Conservation (phyloP, 2,888 invertebrate genomes). For the Scaptomyza tumidula region DNA sequence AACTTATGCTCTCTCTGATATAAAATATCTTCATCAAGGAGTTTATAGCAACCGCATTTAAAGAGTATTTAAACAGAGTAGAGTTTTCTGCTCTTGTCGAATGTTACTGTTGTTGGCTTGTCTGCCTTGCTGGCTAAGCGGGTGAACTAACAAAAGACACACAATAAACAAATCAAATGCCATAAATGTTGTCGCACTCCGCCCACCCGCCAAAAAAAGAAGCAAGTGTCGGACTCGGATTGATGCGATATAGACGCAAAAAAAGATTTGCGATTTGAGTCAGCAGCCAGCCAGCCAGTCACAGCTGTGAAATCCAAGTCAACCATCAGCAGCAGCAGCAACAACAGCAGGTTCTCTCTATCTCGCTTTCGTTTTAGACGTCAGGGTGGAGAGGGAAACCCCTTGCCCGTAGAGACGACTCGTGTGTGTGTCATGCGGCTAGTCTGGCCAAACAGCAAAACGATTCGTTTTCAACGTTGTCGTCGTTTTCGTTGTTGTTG, state of each 20-base stretch:
- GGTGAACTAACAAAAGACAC: conserved; percentile 18
- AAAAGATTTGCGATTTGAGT: conserved; percentile 60
- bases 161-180: conserved; percentile 45
- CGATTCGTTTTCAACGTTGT: conserved; percentile 25
- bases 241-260: conserved; percentile 53
- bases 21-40: not conserved
- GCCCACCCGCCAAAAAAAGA: conserved; percentile 35
- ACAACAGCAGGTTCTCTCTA: conserved; percentile 21
- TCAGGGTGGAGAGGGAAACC: conserved; percentile 19
- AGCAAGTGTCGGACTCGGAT: conserved; percentile 63
- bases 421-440: conserved; percentile 51
- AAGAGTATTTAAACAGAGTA: conserved; percentile 12
- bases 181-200: conserved; percentile 58
- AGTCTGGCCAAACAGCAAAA: conserved; percentile 51
- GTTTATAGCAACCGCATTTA: not conserved
- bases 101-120: conserved; percentile 4
- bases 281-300: conserved; percentile 33
- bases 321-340: conserved; percentile 23
- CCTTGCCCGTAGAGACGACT: conserved; percentile 24
- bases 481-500: conserved; percentile 25
- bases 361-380: conserved; percentile 25
- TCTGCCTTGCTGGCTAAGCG: conserved; percentile 16
- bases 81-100: not conserved
- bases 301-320: conserved; percentile 56
- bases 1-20: not conserved